A percentile compares a stretch with the other conserved stretches of the same genome.
Conservation (phyloP, 2,888 invertebrate species). For the Megaustenia siamemsis region DNA sequence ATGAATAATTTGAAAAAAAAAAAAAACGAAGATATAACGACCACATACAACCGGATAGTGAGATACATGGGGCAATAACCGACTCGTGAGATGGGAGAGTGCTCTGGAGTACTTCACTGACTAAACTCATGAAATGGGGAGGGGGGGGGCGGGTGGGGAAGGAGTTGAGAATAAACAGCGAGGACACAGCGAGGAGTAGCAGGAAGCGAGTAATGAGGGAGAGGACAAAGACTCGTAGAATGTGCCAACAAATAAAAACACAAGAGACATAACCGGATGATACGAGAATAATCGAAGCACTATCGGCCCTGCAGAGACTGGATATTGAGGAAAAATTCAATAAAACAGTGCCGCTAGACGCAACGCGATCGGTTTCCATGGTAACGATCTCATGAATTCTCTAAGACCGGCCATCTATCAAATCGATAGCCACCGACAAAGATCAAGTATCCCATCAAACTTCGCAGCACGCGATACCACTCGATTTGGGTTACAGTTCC, state of each 20-base stretch:
- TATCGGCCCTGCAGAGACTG: background rate
- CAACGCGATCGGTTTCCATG: constrained; percentile 49
- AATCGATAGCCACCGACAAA: constrained; percentile 45
- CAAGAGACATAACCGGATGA: constrained; percentile 22
- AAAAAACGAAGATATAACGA: background rate
- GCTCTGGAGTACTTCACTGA: no score
- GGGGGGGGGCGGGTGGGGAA: background rate
- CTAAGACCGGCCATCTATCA: constrained; percentile 49
- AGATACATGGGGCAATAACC: no score
- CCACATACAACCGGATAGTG: background rate
- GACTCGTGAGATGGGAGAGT: no score
- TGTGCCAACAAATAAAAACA: constrained; percentile 1
- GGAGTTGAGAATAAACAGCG: background rate
- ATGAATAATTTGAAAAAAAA: background rate
- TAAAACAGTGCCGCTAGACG: constrained; percentile 28
- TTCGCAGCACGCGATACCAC: constrained; percentile 17
- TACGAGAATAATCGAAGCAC: constrained; percentile 12
- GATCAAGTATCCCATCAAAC: constrained; percentile 29
- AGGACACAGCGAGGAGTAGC: background rate
- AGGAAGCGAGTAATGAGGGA: constrained; percentile 6
- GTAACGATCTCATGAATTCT: constrained; percentile 47
- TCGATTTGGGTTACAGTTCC: background rate
- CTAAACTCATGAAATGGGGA: no score
- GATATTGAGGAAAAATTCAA: constrained; percentile 42
- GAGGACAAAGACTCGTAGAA: background rate